Evolutionary conservation across 1,140 invertebrate genomes (phyloP).

Genomic region (Saccostrea glomerata): DNA sequence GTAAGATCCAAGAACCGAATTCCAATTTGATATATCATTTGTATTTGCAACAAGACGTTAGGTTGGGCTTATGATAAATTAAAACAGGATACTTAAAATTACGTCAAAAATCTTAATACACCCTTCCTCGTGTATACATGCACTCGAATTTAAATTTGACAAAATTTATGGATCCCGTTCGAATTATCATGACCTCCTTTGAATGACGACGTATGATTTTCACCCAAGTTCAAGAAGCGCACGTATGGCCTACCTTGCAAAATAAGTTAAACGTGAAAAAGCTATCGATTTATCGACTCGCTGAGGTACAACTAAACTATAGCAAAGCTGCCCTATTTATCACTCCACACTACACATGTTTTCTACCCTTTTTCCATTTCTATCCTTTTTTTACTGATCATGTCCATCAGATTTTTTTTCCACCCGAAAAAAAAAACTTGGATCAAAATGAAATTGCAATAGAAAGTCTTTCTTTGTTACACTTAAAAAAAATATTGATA

Average conservation of each 20-base stretch:
- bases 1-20: background rate
- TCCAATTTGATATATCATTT: background rate
- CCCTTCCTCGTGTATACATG: conserved; percentile 2
- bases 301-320: background rate
- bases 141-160: background rate
- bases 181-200: conserved; percentile 4
- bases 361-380: background rate
- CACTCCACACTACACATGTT: background rate
- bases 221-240: background rate
- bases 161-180: conserved; percentile 24
- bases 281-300: conserved; percentile 27
- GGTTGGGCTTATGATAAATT: background rate
- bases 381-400: background rate
- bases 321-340: background rate
- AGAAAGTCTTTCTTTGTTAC: background rate
- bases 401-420: background rate
- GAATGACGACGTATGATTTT: background rate
- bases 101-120: background rate
- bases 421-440: background rate
- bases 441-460: background rate
- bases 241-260: background rate
- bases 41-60: background rate
- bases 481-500: background rate
- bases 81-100: background rate
- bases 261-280: background rate